Conservation (phyloP, 2,797 vertebrate genomes). For the Craterocephalus amniculus region DNA sequence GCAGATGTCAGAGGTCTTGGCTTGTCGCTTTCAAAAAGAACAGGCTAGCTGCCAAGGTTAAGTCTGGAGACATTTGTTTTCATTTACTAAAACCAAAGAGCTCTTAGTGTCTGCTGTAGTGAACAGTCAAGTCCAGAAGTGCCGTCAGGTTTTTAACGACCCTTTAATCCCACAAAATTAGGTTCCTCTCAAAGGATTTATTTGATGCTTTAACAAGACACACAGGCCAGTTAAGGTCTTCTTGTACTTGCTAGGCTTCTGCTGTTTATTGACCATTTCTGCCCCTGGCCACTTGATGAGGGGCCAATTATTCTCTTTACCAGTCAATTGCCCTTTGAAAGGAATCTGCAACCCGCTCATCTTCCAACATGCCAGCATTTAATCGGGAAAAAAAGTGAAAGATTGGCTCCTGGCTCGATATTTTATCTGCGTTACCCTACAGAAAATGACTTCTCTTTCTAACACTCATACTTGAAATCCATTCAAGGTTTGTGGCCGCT, state of each 20-base stretch:
- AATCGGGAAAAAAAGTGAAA: slow-evolving; percentile 32
- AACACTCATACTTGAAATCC: slow-evolving; percentile 17
- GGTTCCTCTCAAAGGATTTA: slow-evolving; percentile 41
- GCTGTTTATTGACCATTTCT: slow-evolving; percentile 68
- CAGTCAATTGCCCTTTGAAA: slow-evolving; percentile 61
- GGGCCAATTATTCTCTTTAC: slow-evolving; percentile 67
- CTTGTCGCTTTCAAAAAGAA: slow-evolving; percentile 27
- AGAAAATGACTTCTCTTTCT: slow-evolving; percentile 21
- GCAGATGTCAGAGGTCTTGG: slow-evolving; percentile 34
- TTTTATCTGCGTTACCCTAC: slow-evolving; percentile 6
- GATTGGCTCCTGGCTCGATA: background rate
- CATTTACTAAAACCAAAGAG: slow-evolving; percentile 30
- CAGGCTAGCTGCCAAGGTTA: slow-evolving; percentile 25
- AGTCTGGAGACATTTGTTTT: slow-evolving; percentile 53
- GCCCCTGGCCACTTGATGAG: slow-evolving; percentile 52
- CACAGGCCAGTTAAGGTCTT: slow-evolving; percentile 50
- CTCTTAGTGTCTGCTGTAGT: slow-evolving; percentile 10
- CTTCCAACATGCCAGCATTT: slow-evolving; percentile 38
- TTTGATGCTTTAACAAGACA: slow-evolving; percentile 53
- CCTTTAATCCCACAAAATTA: slow-evolving; percentile 56
- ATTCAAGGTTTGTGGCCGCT: slow-evolving; percentile 93
- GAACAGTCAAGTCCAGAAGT: slow-evolving; percentile 36
- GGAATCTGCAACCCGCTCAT: slow-evolving; percentile 25
- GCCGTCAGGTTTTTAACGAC: slow-evolving; percentile 32
- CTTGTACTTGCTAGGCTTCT: slow-evolving; percentile 60